Evolutionary conservation across 1,140 invertebrate species (phyloP), one percentile per base, ranked within the genome.

Genomic region (Oedothorax gibbosus): DNA sequence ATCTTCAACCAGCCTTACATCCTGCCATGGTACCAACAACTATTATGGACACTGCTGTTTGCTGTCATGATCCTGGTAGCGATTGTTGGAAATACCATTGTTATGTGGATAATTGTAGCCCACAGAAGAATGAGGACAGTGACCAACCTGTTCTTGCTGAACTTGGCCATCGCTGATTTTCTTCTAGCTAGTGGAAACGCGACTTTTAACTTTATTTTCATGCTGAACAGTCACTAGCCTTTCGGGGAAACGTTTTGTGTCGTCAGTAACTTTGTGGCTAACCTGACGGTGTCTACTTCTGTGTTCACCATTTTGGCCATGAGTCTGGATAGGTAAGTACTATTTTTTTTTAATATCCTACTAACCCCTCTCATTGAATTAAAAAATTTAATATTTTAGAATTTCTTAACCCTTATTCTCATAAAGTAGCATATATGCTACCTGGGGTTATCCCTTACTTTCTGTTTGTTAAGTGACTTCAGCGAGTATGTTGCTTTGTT

Each of bases 251-350:
- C 92, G 80, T 96, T 96, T 90, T 98, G 96, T 89, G 94, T 94
- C 79, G 92, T 97, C 76, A 96, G 95, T 89, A 96, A 96, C 90
- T 98, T 97, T 89, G 95, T 98, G 82, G 95, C 95, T 0, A 94
- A 95, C 87, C 94, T 96, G 75, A 96, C 96, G 1, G 96, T 98
- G 0, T 93, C 95, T 0, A 94, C 95, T 0, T 96, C 95, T 86
- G 96, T 97, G n/a, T 96, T 97, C 88, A 97, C 96, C 0, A 93
- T 98, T 60, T 95, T 95, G 94, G 96, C 97, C 79, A 98, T 99
- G 87, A 96, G 96, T 77, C 94, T 98, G 81, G 97, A 99, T 91
- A 94, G 97, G 97, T 99, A 90, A 94, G 93, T 64, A 35, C 35
- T 35, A 35, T 35, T 35, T 35, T 35, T 35, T 2, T 2, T 35